Evolutionary conservation across 2,113 vertebrate genomes (phyloP).

Genomic region (Rhizomys pruinosus): DNA sequence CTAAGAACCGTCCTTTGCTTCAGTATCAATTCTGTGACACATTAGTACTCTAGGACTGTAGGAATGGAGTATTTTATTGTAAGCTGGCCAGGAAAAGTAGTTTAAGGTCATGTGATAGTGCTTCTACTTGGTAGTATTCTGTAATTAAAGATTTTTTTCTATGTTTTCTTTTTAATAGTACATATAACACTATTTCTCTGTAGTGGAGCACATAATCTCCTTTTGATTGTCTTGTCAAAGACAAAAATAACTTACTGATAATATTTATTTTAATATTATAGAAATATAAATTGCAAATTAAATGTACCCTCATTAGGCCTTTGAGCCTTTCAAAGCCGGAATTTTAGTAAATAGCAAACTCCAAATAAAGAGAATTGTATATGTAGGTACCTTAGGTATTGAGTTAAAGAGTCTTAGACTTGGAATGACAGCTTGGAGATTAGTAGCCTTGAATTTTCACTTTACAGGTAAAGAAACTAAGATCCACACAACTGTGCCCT

Average conservation of each 20-base stretch:
- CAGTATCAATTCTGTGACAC: constrained; percentile 60
- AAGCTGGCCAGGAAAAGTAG: constrained; percentile 63
- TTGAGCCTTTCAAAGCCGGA: constrained; percentile 22
- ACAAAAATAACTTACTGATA: constrained; percentile 1
- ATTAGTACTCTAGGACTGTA: constrained; percentile 37
- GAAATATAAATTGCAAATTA: not conserved
- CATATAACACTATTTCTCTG: not conserved
- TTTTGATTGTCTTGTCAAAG: constrained; percentile 27
- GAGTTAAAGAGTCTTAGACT: not conserved
- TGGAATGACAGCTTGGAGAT: not conserved
- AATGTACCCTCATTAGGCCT: not conserved
- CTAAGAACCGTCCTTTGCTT: constrained; percentile 74
- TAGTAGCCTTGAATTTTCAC: not conserved
- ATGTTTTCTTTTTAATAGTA: not conserved
- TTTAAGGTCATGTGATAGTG: constrained; percentile 12
- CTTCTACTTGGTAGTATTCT: not conserved
- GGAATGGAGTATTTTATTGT: constrained; percentile 64
- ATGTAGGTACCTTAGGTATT: not conserved
- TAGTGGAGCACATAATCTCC: not conserved
- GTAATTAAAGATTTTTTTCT: not conserved
- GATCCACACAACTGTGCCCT: not conserved
- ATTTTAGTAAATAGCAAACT: constrained; percentile 10
- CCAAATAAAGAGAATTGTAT: constrained; percentile 4
- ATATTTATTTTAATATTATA: constrained; percentile 4
- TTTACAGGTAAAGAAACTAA: not conserved